phyloP scores from a whole-genome alignment of 2,888 invertebrate genomes.

The Orthosia incerta region DNA sequence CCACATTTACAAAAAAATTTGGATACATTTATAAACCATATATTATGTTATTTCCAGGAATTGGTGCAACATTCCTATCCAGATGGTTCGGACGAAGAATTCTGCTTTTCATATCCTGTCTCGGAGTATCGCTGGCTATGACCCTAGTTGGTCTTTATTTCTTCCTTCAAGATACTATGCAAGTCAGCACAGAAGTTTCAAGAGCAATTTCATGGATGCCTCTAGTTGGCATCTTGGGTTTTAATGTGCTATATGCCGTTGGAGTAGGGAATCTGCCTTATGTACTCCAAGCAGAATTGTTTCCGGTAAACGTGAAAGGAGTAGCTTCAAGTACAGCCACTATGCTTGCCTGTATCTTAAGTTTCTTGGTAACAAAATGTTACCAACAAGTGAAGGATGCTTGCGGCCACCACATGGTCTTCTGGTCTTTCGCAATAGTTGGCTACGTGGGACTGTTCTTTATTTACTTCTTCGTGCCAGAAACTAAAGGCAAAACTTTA shows the following conservation, averaged over 20 bases:
- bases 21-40: background rate
- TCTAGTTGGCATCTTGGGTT: constrained; percentile 89
- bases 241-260: constrained; percentile 91
- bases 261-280: constrained; percentile 92
- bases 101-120: constrained; percentile 89
- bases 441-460: constrained; percentile 91
- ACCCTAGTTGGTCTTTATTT: constrained; percentile 89
- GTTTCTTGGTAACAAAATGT: constrained; percentile 91
- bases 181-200: constrained; percentile 78
- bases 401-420: constrained; percentile 91
- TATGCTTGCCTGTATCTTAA: constrained; percentile 90
- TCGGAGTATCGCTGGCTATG: constrained; percentile 89
- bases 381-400: constrained; percentile 90
- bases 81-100: constrained; percentile 90
- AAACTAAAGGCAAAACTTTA: constrained; percentile 92
- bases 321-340: constrained; percentile 91
- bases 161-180: constrained; percentile 86
- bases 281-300: constrained; percentile 92
- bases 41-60: constrained; percentile 77
- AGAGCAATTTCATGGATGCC: constrained; percentile 88
- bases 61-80: constrained; percentile 88
- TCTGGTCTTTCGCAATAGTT: constrained; percentile 90
- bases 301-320: constrained; percentile 92
- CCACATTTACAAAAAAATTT: background rate
- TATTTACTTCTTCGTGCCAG: constrained; percentile 91